A percentile compares a stretch with the other conserved stretches of the same genome.
Evolutionary conservation across 2,888 invertebrate genomes (phyloP).

Genomic region (Philereme vetulata): DNA sequence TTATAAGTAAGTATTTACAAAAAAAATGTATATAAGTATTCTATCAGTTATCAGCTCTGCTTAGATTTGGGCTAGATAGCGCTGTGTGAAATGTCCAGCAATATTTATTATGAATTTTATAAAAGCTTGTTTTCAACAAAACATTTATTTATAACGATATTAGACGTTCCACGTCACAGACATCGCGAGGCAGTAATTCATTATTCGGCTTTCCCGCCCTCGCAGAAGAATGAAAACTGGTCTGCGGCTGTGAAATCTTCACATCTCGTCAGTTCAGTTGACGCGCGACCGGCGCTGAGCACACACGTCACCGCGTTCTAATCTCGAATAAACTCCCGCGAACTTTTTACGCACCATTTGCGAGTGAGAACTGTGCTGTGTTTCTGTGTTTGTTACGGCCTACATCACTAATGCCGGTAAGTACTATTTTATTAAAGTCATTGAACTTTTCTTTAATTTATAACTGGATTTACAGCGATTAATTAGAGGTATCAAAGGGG

Average conservation of each 20-base stretch:
- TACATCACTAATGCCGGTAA: conserved; percentile 30
- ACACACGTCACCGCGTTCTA: conserved; percentile 14
- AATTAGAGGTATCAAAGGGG: conserved; percentile 24
- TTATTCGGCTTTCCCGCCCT: conserved; percentile 31
- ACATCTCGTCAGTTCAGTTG: conserved; percentile 21
- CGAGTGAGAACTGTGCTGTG: conserved; percentile 37
- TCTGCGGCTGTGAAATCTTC: conserved; percentile 20
- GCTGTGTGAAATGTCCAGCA: too few relatives aligned
- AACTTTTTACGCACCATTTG: conserved; percentile 40
- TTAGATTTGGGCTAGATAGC: too few relatives aligned
- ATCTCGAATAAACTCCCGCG: conserved; percentile 22
- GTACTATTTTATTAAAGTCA: conserved; percentile 30
- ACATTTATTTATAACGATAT: not conserved
- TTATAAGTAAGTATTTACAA: too few relatives aligned
- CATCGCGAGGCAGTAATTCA: conserved; percentile 15
- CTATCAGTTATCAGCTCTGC: too few relatives aligned
- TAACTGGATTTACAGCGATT: conserved; percentile 12
- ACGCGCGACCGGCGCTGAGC: conserved; percentile 30
- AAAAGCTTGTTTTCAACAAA: too few relatives aligned
- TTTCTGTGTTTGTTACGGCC: conserved; percentile 34
- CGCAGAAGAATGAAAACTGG: conserved; percentile 26
- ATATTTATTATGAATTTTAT: too few relatives aligned
- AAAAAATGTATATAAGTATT: too few relatives aligned
- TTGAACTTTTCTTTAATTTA: conserved; percentile 26
- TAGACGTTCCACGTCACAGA: conserved; percentile 11